Evolutionary conservation across 2,888 invertebrate genomes (phyloP).

Genomic region (Papilio gigon): DNA sequence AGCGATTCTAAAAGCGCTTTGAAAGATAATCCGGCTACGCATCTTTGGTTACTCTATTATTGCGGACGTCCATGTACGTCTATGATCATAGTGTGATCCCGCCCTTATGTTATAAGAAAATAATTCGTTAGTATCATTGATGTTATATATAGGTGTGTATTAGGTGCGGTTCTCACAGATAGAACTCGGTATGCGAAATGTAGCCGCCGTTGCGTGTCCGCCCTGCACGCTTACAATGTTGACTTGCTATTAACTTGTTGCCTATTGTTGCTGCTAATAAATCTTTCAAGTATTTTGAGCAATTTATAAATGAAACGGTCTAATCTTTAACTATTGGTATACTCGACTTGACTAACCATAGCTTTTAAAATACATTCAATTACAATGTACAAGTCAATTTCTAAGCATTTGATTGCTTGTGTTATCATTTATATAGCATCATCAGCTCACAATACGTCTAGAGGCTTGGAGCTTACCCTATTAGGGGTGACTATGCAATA

Average conservation of each 20-base stretch:
- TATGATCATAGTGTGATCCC: no score
- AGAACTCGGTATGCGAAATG: conserved; percentile 15
- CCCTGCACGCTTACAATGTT: conserved; percentile 28
- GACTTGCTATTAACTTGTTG: conserved; percentile 26
- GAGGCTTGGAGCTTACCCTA: no score
- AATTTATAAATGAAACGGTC: conserved; percentile 10
- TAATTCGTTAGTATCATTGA: conserved; percentile 8
- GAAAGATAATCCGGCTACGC: no score
- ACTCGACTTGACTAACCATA: neutral
- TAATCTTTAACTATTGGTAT: neutral
- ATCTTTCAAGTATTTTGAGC: conserved; percentile 15
- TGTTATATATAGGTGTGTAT: neutral
- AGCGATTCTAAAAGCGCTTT: neutral
- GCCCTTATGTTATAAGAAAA: no score
- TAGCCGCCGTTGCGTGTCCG: conserved; percentile 21
- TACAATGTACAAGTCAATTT: no score
- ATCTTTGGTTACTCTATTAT: no score
- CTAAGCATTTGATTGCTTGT: neutral
- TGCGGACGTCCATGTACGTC: no score
- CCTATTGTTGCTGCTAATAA: conserved; percentile 28
- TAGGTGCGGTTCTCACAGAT: conserved; percentile 27
- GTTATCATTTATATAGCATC: neutral
- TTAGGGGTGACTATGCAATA: no score
- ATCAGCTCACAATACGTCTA: no score
- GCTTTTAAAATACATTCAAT: no score